Evolutionary conservation across 2,113 vertebrate species (phyloP), one percentile per base, ranked within the genome.

Genomic region (Lampris incognitus): DNA sequence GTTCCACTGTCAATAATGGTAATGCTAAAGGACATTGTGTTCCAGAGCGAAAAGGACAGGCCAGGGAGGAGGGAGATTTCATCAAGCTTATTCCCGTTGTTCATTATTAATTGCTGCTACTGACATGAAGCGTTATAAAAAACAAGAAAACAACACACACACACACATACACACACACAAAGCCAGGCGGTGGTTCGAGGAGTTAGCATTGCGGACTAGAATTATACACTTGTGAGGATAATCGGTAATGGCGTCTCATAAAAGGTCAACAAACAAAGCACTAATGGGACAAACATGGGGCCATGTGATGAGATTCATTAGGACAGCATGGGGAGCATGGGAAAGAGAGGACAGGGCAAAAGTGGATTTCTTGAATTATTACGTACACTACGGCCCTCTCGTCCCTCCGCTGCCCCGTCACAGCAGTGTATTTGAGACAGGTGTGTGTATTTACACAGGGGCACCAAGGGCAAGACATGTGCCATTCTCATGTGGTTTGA

Each of bases 261-360:
- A 93, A 24, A 92, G 90, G 92, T 92, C 90, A 92, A 76, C 87
- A 90, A 91, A 89, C 90, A 89, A 88, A 83, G 78, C 83, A 68
- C 49, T 39, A 79, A 76, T 71, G 75, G 81, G 75, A 77, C 80
- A 74, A 88, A 87, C 56, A 66, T 37, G 62, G 24, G 81, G 84
- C 78, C 6, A 55, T 67, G 77, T 84, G 89, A 90, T 84, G 87
- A 70, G 87, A 91, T 89, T 78, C 84, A 85, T 85, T 74, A 86
- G 79, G 90, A 91, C 88, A 81, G 84, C 81, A 39, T 5, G 42
- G 81, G 76, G 81, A 71, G 74, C 2, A 36, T 6, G 51, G 5
- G 13, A 10, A 39, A 64, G 66, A 61, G 39, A 40, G 49, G 40
- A 10, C 83, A 1, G 5, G 48, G 69, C 42, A 49, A 42, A 61